phyloP scores from a whole-genome alignment of 2,888 invertebrate genomes.

The Frankliniella fusca region DNA sequence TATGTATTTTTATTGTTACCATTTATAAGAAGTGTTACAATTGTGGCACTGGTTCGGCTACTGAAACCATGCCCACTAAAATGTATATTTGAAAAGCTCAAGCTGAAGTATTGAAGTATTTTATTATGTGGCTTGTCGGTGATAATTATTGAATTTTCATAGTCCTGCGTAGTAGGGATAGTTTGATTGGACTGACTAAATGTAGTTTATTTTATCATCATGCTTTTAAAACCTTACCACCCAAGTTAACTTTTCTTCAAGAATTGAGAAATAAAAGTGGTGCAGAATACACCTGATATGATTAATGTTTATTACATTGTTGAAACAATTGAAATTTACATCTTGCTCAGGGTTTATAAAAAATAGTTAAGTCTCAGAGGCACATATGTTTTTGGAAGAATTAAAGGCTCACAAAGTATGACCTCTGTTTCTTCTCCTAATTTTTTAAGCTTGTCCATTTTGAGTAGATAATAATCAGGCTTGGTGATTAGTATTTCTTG shows the following conservation, averaged over 20 bases:
- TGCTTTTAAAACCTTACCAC: neutral
- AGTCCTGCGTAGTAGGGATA: neutral
- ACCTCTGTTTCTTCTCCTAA: slow-evolving; percentile 3
- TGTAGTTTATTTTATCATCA: neutral
- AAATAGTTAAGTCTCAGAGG: neutral
- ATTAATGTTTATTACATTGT: neutral
- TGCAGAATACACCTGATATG: neutral
- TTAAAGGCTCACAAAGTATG: neutral
- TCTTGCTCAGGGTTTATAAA: slow-evolving; percentile 7
- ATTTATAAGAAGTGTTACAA: neutral
- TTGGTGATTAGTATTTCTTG: neutral
- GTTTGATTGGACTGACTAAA: neutral
- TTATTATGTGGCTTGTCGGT: neutral
- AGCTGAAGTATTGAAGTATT: neutral
- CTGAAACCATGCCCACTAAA: neutral
- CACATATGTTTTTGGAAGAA: neutral
- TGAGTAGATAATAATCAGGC: neutral
- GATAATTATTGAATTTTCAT: neutral
- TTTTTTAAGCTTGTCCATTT: neutral
- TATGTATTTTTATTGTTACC: neutral
- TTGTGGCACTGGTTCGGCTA: neutral
- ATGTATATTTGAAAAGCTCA: neutral
- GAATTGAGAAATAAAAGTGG: neutral
- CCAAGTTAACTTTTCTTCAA: neutral
- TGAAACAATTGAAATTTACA: neutral